Base-by-base conservation (phyloP, 1,140 invertebrate species). In the Amphibalanus amphitrite region DNA sequence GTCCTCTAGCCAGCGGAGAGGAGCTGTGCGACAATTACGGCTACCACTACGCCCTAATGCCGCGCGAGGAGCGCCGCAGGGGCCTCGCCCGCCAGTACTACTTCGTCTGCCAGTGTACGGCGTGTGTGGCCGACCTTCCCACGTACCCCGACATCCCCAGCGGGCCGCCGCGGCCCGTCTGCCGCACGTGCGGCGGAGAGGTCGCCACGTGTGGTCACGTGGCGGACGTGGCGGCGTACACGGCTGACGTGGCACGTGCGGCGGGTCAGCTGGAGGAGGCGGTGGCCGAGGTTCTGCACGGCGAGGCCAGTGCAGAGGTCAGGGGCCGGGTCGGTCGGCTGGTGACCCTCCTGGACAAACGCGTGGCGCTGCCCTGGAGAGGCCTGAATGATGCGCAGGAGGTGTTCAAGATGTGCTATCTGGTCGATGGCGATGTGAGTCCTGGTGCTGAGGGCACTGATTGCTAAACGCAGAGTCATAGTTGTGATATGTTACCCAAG, bases 31-130 rank as follows among this genome's bases (percentile, higher is more conserved):
- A 89, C 72, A 88, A 86, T 73, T 90, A 90, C 77, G 88, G 88
- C 23, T 85, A 86, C 64, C 86, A 87, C 79, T 89, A 88, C 80
- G 89, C 90, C 1, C 78, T 90, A n/a, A 86, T 89, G 79, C 70
- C 81, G 40, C 82, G 80, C 73, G 72, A 77, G 0, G 82, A 87
- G 33, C 83, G 94, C n/a, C 85, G 86, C 76, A 78, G 82, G 25
- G 80, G 83, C 30, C 82, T 96, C 25, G 83, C 84, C 70, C 84
- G 86, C 67, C 92, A 97, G 77, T 97, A 96, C 80, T 91, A 87
- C 77, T 96, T 97, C 79, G 80, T 82, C 4, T 97, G 95, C 78
- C 76, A 83, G 15, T 97, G 94, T 81, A 79, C 84, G 69, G 87
- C 91, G 28, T 97, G 94, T 79, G 71, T 79, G 15, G 79, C 87